phyloP scores from a whole-genome alignment of 2,113 vertebrate genomes.

The Octodon degus region DNA sequence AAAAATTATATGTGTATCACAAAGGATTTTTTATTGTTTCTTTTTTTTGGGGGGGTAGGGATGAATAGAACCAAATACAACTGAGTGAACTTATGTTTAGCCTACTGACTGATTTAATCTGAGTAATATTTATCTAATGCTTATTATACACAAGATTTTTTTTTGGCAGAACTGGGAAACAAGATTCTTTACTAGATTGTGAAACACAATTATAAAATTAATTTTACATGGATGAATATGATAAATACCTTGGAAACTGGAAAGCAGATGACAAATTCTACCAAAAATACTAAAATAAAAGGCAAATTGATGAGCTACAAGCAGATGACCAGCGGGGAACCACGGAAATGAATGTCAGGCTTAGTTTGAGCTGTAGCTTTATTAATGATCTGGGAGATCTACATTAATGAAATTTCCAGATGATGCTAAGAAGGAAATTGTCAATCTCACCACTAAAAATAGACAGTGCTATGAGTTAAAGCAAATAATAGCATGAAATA shows the following conservation, averaged over 20 bases:
- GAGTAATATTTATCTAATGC: conserved; percentile 8
- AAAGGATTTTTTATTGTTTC: not conserved
- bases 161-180: too few relatives aligned
- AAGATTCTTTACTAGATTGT: not conserved
- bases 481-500: conserved; percentile 52
- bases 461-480: conserved; percentile 52
- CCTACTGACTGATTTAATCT: conserved; percentile 4
- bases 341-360: conserved; percentile 26
- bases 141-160: not conserved
- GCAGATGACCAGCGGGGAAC: conserved; percentile 25
- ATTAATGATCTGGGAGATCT: conserved; percentile 62
- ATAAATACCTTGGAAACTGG: conserved; percentile 14
- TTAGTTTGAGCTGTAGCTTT: conserved; percentile 50
- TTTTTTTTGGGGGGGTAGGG: not conserved
- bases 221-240: conserved; percentile 53
- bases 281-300: conserved; percentile 43
- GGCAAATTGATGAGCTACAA: not conserved
- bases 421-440: conserved; percentile 62
- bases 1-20: not conserved
- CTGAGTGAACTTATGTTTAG: not conserved
- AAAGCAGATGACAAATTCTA: conserved; percentile 13
- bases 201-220: conserved; percentile 58
- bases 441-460: conserved; percentile 52
- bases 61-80: not conserved
- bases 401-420: conserved; percentile 61